Percentiles rank a stretch among this genome's conserved stretches.
Conservation (phyloP, 2,888 invertebrate genomes). For the Lydus trimaculatus region DNA sequence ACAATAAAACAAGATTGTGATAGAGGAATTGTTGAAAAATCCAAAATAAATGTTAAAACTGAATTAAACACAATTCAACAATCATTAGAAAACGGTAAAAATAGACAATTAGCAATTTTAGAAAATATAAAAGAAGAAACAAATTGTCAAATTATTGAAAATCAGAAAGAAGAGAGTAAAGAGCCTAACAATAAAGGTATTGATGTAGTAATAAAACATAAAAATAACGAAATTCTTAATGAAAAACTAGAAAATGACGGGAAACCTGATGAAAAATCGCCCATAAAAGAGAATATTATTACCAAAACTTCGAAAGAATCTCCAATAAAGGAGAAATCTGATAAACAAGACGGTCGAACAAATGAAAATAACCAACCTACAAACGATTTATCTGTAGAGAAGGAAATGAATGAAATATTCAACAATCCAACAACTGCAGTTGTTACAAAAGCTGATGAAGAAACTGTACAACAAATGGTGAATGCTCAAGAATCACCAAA, state of each 20-base stretch:
- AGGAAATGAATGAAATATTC: not conserved
- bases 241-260: not conserved
- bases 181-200: not conserved
- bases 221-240: not conserved
- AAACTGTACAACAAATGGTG: not conserved
- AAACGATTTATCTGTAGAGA: not conserved
- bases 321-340: too few species aligned
- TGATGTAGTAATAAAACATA: too few species aligned
- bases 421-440: not conserved
- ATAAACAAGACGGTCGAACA: too few species aligned
- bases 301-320: too few species aligned
- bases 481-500: not conserved
- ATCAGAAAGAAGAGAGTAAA: not conserved
- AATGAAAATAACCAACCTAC: too few species aligned
- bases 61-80: not conserved
- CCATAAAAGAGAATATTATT: too few species aligned
- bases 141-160: not conserved
- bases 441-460: not conserved
- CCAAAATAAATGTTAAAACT: not conserved
- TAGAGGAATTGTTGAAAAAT: too few species aligned
- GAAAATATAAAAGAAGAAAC: too few species aligned
- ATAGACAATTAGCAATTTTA: too few species aligned
- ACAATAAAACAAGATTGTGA: too few species aligned
- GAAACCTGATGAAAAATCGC: not conserved
- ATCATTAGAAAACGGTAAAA: not conserved